A percentile compares a stretch with the other conserved stretches of the same genome.
Evolutionary conservation across 2,797 vertebrate species (phyloP).

Genomic region (Cheirogaleus major): DNA sequence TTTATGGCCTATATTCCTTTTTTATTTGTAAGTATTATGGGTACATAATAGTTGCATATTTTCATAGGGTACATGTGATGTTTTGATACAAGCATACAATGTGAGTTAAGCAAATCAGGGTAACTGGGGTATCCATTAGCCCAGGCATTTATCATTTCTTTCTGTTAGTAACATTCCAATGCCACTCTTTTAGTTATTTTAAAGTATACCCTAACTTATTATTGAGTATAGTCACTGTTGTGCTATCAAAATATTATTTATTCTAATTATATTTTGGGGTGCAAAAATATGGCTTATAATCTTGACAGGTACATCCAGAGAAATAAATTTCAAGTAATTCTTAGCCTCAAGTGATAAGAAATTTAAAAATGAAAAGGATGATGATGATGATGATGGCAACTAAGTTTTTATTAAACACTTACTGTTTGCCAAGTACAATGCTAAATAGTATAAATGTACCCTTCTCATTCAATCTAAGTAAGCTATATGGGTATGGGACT

Average conservation of each 20-base stretch:
- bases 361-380: background rate
- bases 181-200: background rate
- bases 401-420: background rate
- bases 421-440: background rate
- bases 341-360: background rate
- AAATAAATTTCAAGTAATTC: background rate
- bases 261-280: background rate
- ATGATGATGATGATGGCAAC: background rate
- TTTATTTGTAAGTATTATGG: too few relatives aligned
- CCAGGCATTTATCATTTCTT: background rate
- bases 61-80: background rate
- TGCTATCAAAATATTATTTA: background rate
- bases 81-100: background rate
- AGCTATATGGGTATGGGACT: background rate
- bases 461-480: background rate
- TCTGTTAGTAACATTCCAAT: background rate
- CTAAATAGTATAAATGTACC: background rate
- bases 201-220: background rate
- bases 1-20: too few relatives aligned
- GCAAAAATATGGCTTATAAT: background rate
- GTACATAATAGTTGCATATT: background rate
- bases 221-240: background rate
- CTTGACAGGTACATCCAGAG: background rate
- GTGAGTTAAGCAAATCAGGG: background rate
- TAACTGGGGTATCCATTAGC: background rate